phyloP scores from a whole-genome alignment of 92 coral and sea anemone genomes.

The Metridium senile region DNA sequence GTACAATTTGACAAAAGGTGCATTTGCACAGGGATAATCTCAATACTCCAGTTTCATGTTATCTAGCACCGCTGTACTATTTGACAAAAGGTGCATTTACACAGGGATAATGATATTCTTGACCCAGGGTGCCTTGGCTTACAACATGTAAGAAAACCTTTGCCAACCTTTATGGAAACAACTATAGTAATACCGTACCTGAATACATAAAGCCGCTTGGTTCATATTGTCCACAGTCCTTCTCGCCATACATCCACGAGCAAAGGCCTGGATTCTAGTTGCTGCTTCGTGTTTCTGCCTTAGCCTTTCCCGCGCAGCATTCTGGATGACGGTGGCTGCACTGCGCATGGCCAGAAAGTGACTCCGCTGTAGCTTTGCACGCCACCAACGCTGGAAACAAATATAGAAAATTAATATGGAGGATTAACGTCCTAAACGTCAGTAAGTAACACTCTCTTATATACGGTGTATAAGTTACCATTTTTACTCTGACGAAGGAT shows the following conservation, averaged over 20 bases:
- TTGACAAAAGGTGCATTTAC: too few species aligned
- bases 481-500: background rate
- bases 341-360: constrained; percentile 62
- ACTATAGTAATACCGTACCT: constrained; percentile 40
- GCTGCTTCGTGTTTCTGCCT: constrained; percentile 64
- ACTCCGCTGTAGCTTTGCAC: constrained; percentile 63
- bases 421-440: background rate
- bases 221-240: constrained; percentile 51
- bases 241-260: constrained; percentile 70
- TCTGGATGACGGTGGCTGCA: constrained; percentile 68
- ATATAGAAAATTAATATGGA: background rate
- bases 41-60: too few species aligned
- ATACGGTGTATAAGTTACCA: background rate
- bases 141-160: too few species aligned
- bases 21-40: too few species aligned
- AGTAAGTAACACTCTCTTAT: background rate
- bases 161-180: background rate
- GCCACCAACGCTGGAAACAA: constrained; percentile 87
- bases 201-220: constrained; percentile 72
- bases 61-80: too few species aligned
- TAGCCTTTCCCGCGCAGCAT: constrained; percentile 55
- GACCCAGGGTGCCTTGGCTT: too few species aligned
- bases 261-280: constrained; percentile 79
- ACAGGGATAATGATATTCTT: too few species aligned
- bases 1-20: too few species aligned